Evolutionary conservation across 2,888 invertebrate genomes (phyloP).

Genomic region (Chalcosyrphus nemorum): DNA sequence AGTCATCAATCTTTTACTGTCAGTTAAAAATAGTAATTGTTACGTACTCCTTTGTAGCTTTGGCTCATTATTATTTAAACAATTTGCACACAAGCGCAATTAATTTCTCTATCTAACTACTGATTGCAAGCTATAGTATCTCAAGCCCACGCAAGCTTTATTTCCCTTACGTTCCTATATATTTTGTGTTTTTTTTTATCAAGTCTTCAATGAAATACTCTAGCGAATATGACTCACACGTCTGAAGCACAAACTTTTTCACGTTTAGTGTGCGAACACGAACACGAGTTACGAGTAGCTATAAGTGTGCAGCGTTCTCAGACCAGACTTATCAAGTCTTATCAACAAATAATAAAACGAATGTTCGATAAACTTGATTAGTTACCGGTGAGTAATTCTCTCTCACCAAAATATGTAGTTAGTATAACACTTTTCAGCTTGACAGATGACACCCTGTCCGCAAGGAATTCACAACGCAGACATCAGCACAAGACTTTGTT

Average conservation of each 20-base stretch:
- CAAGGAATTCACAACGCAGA: neutral
- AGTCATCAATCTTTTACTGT: too few relatives aligned
- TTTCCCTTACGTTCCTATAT: too few relatives aligned
- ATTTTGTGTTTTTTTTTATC: too few relatives aligned
- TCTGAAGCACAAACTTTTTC: neutral
- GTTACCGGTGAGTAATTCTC: neutral
- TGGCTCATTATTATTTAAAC: too few relatives aligned
- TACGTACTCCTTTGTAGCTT: too few relatives aligned
- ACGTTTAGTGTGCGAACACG: neutral
- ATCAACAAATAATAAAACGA: constrained; percentile 1
- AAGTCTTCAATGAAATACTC: neutral
- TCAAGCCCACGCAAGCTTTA: too few relatives aligned
- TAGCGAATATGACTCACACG: neutral
- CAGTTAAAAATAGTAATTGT: too few relatives aligned
- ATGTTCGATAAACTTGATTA: neutral
- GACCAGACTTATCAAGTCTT: constrained; percentile 13
- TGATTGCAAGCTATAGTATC: too few relatives aligned
- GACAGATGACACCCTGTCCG: neutral
- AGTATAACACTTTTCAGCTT: neutral
- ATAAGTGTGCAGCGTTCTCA: neutral
- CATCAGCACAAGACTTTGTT: neutral
- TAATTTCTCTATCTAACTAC: too few relatives aligned
- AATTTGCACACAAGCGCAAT: too few relatives aligned
- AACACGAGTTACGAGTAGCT: too few relatives aligned
- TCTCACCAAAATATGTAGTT: neutral